Percentiles rank a stretch among this genome's conserved stretches.
phyloP scores from a whole-genome alignment of 1,140 invertebrate species.

The Zophobas morio region DNA sequence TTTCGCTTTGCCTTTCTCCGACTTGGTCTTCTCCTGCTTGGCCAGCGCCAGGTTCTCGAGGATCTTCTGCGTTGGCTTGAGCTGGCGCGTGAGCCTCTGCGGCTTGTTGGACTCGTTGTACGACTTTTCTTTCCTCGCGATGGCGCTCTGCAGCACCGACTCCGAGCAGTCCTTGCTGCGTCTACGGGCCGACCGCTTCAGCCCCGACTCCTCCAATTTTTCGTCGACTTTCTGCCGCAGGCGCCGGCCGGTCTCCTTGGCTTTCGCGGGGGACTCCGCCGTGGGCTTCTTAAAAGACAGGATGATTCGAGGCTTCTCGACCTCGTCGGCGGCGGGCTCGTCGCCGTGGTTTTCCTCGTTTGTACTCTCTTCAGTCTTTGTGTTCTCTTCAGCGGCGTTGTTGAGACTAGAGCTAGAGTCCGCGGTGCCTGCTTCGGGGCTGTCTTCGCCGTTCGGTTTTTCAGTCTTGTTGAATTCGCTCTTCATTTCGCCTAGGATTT shows the following conservation, averaged over 20 bases:
- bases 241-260: not conserved
- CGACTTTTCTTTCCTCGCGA: conserved; percentile 73
- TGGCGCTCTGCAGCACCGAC: conserved; percentile 71
- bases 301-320: conserved; percentile 32
- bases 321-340: not conserved
- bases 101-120: conserved; percentile 67
- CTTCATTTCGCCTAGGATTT: conserved; percentile 44
- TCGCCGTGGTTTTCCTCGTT: conserved; percentile 14
- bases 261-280: conserved; percentile 3
- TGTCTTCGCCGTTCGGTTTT: not conserved
- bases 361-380: conserved; percentile 40
- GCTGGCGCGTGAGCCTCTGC: conserved; percentile 59
- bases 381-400: not conserved
- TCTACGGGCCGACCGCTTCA: conserved; percentile 66
- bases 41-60: conserved; percentile 61
- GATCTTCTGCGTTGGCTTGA: conserved; percentile 62
- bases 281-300: conserved; percentile 37
- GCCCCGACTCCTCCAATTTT: not conserved
- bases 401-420: conserved; percentile 23
- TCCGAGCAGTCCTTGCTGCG: conserved; percentile 70
- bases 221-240: conserved; percentile 12
- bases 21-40: conserved; percentile 52
- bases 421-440: not conserved
- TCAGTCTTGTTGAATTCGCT: conserved; percentile 40
- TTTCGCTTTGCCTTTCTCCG: conserved; percentile 44